phyloP scores from a whole-genome alignment of 2,113 vertebrate genomes.

The Limanda limanda region DNA sequence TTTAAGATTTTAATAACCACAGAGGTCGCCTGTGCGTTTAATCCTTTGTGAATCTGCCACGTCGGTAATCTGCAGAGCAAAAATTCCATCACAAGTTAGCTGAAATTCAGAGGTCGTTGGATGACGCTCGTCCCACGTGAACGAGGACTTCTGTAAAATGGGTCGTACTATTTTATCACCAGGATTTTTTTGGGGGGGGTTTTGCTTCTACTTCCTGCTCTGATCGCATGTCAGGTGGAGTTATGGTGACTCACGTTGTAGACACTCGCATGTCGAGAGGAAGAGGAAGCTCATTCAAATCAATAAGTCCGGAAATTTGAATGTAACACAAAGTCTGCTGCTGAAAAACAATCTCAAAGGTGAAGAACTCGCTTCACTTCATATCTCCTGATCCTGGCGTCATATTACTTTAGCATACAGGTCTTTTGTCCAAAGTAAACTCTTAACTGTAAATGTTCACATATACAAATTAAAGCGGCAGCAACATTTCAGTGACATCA shows the following conservation, averaged over 20 bases:
- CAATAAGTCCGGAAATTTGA: background rate
- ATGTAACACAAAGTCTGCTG: background rate
- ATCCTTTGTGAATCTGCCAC: slow-evolving; percentile 38
- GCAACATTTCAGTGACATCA: background rate
- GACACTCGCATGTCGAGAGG: background rate
- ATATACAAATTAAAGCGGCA: background rate
- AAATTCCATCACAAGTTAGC: slow-evolving; percentile 20
- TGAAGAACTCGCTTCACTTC: background rate
- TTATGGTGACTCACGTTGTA: background rate
- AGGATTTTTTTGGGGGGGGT: background rate
- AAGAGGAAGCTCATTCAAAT: background rate
- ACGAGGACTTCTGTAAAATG: slow-evolving; percentile 1
- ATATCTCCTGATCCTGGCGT: too few species aligned
- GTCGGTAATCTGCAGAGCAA: slow-evolving; percentile 19
- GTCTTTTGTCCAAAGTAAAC: too few species aligned
- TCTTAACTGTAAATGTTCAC: background rate
- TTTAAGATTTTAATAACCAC: slow-evolving; percentile 40
- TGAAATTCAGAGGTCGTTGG: slow-evolving; percentile 21
- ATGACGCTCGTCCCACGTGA: slow-evolving; percentile 4
- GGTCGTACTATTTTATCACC: background rate
- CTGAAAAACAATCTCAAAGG: background rate
- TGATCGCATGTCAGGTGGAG: background rate
- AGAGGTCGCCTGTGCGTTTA: slow-evolving; percentile 27
- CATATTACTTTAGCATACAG: too few species aligned
- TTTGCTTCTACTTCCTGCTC: background rate